Evolutionary conservation across 2,113 vertebrate genomes (phyloP).

Genomic region (Pluvianellus socialis): DNA sequence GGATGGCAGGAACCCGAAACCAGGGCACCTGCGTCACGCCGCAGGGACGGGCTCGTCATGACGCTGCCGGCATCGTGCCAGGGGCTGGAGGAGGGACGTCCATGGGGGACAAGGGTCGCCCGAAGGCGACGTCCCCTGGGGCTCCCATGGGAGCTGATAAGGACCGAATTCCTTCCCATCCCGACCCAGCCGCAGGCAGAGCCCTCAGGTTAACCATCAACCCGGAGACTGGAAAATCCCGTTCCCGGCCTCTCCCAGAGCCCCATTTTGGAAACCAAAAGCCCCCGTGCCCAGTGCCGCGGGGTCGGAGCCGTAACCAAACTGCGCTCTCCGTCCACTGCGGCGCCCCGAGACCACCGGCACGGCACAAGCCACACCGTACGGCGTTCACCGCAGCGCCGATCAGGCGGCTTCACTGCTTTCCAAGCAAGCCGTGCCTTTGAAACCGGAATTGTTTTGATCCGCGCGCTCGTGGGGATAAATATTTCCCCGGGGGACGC

Average conservation of each 20-base stretch:
- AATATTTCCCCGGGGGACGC: neutral
- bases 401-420: fast-evolving
- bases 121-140: neutral
- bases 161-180: neutral
- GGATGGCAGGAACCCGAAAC: neutral
- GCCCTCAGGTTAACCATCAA: constrained; percentile 22
- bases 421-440: neutral
- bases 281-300: too few relatives aligned
- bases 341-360: neutral
- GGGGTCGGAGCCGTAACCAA: neutral
- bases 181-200: neutral
- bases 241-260: neutral
- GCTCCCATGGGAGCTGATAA: neutral
- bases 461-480: fast-evolving
- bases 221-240: neutral
- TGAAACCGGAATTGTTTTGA: neutral
- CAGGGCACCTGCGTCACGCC: neutral
- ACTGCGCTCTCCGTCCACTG: fast-evolving
- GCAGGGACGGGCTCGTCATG: fast-evolving
- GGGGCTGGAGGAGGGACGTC: too few relatives aligned
- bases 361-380: fast-evolving
- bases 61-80: neutral
- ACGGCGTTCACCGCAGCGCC: fast-evolving
- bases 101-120: neutral
- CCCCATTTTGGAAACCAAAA: neutral